phyloP scores from a whole-genome alignment of 2,888 invertebrate species.

The Erynnis tages region DNA sequence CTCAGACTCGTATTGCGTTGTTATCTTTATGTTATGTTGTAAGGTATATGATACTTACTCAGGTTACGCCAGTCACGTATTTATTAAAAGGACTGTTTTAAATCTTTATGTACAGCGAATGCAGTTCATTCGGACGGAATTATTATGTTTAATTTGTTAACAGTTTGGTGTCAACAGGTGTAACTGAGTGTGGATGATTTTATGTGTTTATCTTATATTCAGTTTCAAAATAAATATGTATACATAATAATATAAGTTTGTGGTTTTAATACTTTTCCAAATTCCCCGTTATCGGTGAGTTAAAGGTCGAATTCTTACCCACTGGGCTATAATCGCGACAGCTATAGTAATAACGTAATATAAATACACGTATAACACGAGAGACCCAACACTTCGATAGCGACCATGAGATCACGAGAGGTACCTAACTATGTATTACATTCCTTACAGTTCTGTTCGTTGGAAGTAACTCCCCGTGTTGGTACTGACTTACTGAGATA shows the following conservation, averaged over 20 bases:
- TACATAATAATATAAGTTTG: slow-evolving; percentile 10
- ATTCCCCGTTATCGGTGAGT: no score
- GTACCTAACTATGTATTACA: no score
- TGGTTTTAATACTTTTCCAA: slow-evolving; percentile 2
- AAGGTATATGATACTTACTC: not conserved
- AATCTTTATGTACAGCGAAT: no score
- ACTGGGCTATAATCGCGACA: no score
- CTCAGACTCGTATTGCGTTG: not conserved
- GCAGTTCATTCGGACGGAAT: not conserved
- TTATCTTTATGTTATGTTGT: not conserved
- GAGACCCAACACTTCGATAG: no score
- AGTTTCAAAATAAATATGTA: slow-evolving; percentile 15
- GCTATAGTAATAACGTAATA: no score
- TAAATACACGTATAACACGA: no score
- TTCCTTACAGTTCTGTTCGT: no score
- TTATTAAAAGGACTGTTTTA: slow-evolving; percentile 8
- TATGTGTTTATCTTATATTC: not conserved
- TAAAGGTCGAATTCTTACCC: no score
- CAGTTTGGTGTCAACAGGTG: not conserved
- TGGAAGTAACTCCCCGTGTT: no score
- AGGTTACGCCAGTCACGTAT: slow-evolving; percentile 4
- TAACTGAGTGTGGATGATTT: not conserved
- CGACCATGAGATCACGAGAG: no score
- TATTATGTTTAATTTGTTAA: slow-evolving; percentile 4
- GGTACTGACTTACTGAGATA: no score